Base-by-base conservation (phyloP, 1,140 invertebrate species). In the Babylonia areolata region DNA sequence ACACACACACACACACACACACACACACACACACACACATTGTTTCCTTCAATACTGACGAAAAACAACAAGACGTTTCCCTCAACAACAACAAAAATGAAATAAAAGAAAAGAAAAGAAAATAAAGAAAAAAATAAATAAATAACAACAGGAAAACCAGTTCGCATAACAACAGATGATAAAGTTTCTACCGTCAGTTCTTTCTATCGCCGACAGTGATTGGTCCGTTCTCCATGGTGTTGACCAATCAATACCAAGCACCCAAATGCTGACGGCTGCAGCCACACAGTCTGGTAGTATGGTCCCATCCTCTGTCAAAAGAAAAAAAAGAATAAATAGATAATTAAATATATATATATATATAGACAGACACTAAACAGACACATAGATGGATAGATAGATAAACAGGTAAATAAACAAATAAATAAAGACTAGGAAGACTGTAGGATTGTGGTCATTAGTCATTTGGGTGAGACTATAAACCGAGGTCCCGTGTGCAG, bases 181-280 rank as follows among this genome's bases (percentile, higher is more conserved):
- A n/a, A n/a, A n/a, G n/a, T n/a, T n/a, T n/a, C n/a, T n/a, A n/a
- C n/a, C n/a, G n/a, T n/a, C n/a, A n/a, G n/a, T n/a, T n/a, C n/a
- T n/a, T n/a, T n/a, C n/a, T 51, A 51, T 17, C 46, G 46, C 9
- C 17, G 46, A 51, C 46, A 17, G 46, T 17, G 46, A 51, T 51
- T 51, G 46, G 46, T 51, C 46, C 46, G 17, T 12, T 51, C 9
- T 51, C 46, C 46, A 0, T 51, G 9, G 9, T 51, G 9, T 17
- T 17, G 17, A 17, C 46, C 46, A 51, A 51, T 20, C 33, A 77
- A 33, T 23, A 77, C 73, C 73, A 77, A 11, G 73, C 37, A 6
- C 33, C 73, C 17, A 77, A 33, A 77, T 77, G 73, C 33, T 77
- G 73, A 33, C 73, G 33, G 23, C 73, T 77, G 37, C 73, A 77